Evolutionary conservation across 2,888 invertebrate species (phyloP).

Genomic region (Leucophenga maculata): DNA sequence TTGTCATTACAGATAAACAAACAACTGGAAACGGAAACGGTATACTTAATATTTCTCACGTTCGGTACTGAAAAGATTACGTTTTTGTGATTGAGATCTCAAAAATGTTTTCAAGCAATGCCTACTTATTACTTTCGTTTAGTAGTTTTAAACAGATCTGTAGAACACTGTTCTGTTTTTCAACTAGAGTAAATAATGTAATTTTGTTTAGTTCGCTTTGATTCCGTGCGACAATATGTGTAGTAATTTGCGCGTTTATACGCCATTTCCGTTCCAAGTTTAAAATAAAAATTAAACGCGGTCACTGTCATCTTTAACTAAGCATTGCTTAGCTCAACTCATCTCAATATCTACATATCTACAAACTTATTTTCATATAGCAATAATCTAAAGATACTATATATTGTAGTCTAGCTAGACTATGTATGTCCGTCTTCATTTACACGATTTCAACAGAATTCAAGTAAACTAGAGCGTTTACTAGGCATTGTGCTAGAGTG

Average conservation of each 20-base stretch:
- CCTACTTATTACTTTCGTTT: too few species aligned
- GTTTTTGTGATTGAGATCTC: too few species aligned
- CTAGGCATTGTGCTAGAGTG: too few species aligned
- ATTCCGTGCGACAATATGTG: slow-evolving; percentile 37
- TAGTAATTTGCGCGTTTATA: slow-evolving; percentile 54
- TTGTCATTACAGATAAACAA: slow-evolving; percentile 28
- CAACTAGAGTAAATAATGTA: neutral
- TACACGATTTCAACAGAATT: neutral
- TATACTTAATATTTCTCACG: slow-evolving; percentile 19
- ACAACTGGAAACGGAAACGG: neutral
- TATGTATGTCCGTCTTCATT: slow-evolving; percentile 5
- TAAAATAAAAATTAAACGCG: slow-evolving; percentile 42
- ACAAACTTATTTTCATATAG: too few species aligned
- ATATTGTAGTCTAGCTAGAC: neutral
- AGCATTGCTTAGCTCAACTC: neutral
- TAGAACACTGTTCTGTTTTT: neutral
- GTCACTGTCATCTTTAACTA: slow-evolving; percentile 53
- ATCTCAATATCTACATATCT: neutral
- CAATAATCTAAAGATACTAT: neutral
- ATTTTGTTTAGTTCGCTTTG: slow-evolving; percentile 33
- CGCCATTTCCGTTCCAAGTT: slow-evolving; percentile 55
- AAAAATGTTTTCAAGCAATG: too few species aligned
- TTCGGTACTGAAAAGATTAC: slow-evolving; percentile 14
- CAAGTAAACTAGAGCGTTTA: too few species aligned
- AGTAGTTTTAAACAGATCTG: too few species aligned